Evolutionary conservation across 2,113 vertebrate genomes (phyloP).

Genomic region (Hymenochirus boettgeri): DNA sequence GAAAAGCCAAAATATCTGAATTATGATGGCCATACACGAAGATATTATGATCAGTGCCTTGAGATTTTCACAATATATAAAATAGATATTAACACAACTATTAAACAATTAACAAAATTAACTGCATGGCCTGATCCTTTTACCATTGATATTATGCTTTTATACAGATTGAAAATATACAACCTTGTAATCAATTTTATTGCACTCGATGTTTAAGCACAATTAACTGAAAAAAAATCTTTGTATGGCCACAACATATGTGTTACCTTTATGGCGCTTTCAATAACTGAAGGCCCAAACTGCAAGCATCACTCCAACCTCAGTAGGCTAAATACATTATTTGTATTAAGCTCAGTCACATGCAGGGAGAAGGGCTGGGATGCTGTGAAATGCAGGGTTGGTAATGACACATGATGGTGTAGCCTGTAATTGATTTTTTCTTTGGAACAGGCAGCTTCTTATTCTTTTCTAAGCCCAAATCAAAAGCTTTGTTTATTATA

Average conservation of each 20-base stretch:
- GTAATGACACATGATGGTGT: slow-evolving; percentile 36
- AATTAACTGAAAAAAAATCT: too few species aligned
- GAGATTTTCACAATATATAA: too few species aligned
- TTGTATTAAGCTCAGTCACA: slow-evolving; percentile 31
- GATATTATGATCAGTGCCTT: too few species aligned
- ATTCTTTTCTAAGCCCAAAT: neutral
- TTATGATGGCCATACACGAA: too few species aligned
- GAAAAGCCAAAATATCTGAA: slow-evolving; percentile 13
- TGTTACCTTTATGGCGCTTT: slow-evolving; percentile 27
- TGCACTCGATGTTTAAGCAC: too few species aligned
- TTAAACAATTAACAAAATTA: too few species aligned
- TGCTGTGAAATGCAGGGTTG: slow-evolving; percentile 29
- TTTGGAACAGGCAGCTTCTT: slow-evolving; percentile 9
- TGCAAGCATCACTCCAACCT: slow-evolving; percentile 20
- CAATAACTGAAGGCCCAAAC: slow-evolving; percentile 18
- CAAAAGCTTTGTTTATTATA: too few species aligned
- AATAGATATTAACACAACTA: too few species aligned
- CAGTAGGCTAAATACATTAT: slow-evolving; percentile 36
- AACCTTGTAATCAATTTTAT: too few species aligned
- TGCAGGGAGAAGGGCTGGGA: slow-evolving; percentile 34
- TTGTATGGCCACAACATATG: slow-evolving; percentile 19
- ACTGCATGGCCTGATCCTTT: too few species aligned
- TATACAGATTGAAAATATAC: too few species aligned
- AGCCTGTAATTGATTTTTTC: slow-evolving; percentile 29
- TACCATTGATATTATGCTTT: too few species aligned